Evolutionary conservation across 92 coral and sea anemone species (phyloP), one percentile per base, ranked within the genome.

Genomic region (Parazoanthus swiftii): DNA sequence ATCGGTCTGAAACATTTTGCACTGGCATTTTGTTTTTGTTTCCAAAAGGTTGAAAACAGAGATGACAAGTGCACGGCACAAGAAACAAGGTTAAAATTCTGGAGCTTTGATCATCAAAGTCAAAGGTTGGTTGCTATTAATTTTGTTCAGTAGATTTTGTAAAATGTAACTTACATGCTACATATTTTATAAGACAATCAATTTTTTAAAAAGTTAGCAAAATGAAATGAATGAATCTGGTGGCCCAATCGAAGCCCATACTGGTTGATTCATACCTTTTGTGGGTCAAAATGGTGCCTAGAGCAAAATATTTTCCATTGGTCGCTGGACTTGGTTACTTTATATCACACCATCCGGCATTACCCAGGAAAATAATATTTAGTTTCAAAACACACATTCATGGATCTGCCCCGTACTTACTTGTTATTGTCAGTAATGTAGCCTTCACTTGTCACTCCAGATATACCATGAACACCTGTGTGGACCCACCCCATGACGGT

Each of bases 401-500:
- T 46, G 51, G 3, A 54, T 54, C 59, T 15, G 59, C 18, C 59
- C 20, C 14, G 59, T 15, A 14, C 20, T 54, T 54, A 14, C 59
- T 46, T 35, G 25, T 35, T 77, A 38, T 8, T 77, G n/a, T 13
- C 42, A 8, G 11, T 25, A 8, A 20, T 51, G 9, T 77, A 13
- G 82, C 51, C 20, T 11, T 43, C 56, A 43, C 37, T 65, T 29
- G 18, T 79, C 18, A 4, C 50, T 42, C 42, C 70, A 96, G 99
- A 71, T 94, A 95, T 91, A 80, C 87, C 18, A 44, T 93, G 65
- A 97, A 97, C 88, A 97, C 99, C 5, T 89, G 98, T 38, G 89
- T 95, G 42, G 99, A 97, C 79, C 92, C 94, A 21, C 98, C 99
- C 8, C 99, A 97, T 80, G 91, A 91, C 46, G 91, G 90, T 39